These are phyloP conservation scores for Drosophila nikananu DNA, from an alignment of 1,140 invertebrate genomes.

Conservation along the genomic window DNA sequence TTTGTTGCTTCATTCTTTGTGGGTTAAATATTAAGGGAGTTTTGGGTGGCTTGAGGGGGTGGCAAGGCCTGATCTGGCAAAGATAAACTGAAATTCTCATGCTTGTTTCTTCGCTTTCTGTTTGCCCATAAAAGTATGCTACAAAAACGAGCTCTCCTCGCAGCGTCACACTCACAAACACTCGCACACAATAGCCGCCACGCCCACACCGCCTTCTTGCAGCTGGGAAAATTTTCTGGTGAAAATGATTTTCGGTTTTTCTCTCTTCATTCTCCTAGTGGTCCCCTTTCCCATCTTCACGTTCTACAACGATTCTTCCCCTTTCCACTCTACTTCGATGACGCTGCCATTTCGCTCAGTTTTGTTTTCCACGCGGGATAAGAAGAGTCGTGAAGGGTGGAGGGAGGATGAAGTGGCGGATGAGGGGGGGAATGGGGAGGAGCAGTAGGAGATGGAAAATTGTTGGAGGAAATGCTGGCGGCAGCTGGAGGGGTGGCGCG, in stretches of 20 bases:
- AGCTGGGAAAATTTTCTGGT: slow-evolving; percentile 54
- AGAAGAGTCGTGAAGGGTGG: not conserved
- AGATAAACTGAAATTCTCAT: slow-evolving; percentile 38
- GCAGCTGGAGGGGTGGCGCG: not conserved
- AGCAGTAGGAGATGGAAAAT: not conserved
- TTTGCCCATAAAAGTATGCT: slow-evolving; percentile 78
- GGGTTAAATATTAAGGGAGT: slow-evolving; percentile 67
- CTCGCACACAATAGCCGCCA: slow-evolving; percentile 24
- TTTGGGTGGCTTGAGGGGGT: not conserved
- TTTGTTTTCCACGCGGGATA: slow-evolving; percentile 54
- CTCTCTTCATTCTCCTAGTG: slow-evolving; percentile 31
- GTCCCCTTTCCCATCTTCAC: too few species aligned
- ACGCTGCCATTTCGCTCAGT: slow-evolving; percentile 73
- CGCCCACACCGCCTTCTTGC: slow-evolving; percentile 6
- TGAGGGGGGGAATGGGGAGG: not conserved
- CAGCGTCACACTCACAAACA: slow-evolving; percentile 40
- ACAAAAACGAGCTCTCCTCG: slow-evolving; percentile 37
- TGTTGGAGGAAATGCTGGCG: slow-evolving; percentile 6
- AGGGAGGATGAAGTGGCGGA: not conserved
- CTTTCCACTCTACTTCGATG: slow-evolving; percentile 51
- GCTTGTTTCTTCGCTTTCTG: slow-evolving; percentile 37
- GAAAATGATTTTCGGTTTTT: slow-evolving; percentile 77
- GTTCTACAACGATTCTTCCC: slow-evolving; percentile 4
- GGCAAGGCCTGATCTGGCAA: slow-evolving; percentile 32
- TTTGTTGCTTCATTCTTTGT: slow-evolving; percentile 80